Evolutionary conservation across 1,140 invertebrate species (phyloP).

Genomic region (Saccostrea cuccullata): DNA sequence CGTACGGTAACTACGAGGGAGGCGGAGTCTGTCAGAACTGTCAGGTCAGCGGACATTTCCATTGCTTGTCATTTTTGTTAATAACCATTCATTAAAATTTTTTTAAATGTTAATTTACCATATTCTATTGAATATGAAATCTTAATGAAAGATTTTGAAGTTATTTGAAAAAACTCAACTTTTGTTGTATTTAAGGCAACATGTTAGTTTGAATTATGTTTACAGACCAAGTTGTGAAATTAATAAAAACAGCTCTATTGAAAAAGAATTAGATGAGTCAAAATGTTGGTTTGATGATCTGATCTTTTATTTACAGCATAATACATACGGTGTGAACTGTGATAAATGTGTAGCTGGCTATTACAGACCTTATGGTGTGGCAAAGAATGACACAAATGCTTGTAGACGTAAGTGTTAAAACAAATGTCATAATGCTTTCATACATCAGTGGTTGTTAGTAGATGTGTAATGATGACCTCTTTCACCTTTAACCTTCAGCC

Average conservation of each 20-base stretch:
- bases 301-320: conserved; percentile 81
- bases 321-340: conserved; percentile 98
- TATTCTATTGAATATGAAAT: too few relatives aligned
- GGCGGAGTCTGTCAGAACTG: conserved; percentile 95
- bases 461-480: neutral
- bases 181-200: too few relatives aligned
- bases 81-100: too few relatives aligned
- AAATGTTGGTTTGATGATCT: neutral
- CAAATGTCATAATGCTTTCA: neutral
- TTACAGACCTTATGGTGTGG: conserved; percentile 89
- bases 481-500: conserved; percentile 81
- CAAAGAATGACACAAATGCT: conserved; percentile 92
- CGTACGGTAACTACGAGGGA: conserved; percentile 90
- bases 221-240: too few relatives aligned
- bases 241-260: too few relatives aligned
- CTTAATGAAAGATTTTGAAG: too few relatives aligned
- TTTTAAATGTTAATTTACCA: too few relatives aligned
- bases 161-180: too few relatives aligned
- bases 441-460: neutral
- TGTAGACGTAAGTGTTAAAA: conserved; percentile 81
- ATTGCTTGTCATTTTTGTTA: neutral
- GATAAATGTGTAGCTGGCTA: conserved; percentile 91
- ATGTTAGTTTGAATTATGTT: too few relatives aligned
- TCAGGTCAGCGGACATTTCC: conserved; percentile 59
- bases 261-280: too few relatives aligned